Evolutionary conservation across 2,888 invertebrate species (phyloP).

Genomic region (Tenthredo distinguenda): DNA sequence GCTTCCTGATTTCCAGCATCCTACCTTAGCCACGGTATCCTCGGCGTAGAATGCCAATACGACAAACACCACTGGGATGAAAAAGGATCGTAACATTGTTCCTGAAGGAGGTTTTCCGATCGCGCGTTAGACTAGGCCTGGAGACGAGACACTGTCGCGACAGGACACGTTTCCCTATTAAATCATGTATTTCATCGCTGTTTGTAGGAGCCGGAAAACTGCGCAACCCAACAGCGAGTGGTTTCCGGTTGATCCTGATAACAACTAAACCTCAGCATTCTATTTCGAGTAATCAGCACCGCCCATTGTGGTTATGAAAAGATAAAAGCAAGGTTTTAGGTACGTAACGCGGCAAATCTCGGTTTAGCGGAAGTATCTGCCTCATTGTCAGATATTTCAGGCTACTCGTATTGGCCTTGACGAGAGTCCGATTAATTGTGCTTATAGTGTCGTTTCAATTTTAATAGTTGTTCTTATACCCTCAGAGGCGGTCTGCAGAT

Average conservation of each 20-base stretch:
- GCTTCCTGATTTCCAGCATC: neutral
- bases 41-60: neutral
- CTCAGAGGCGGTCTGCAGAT: neutral
- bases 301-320: slow-evolving; percentile 1
- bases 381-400: neutral
- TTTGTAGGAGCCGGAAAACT: slow-evolving; percentile 3
- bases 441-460: neutral
- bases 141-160: neutral
- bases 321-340: neutral
- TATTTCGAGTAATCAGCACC: slow-evolving; percentile 6
- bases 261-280: neutral
- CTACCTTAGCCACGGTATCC: neutral
- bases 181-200: neutral
- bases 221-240: neutral
- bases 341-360: slow-evolving; percentile 28
- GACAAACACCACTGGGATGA: neutral
- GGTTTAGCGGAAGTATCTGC: slow-evolving; percentile 9
- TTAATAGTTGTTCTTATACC: slow-evolving; percentile 8
- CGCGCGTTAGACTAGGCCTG: neutral
- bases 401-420: neutral
- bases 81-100: slow-evolving; percentile 20
- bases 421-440: neutral
- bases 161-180: slow-evolving; percentile 13
- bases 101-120: neutral
- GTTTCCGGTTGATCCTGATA: slow-evolving; percentile 37